Evolutionary conservation across 2,888 invertebrate genomes (phyloP).

Genomic region (Pammene aurita): DNA sequence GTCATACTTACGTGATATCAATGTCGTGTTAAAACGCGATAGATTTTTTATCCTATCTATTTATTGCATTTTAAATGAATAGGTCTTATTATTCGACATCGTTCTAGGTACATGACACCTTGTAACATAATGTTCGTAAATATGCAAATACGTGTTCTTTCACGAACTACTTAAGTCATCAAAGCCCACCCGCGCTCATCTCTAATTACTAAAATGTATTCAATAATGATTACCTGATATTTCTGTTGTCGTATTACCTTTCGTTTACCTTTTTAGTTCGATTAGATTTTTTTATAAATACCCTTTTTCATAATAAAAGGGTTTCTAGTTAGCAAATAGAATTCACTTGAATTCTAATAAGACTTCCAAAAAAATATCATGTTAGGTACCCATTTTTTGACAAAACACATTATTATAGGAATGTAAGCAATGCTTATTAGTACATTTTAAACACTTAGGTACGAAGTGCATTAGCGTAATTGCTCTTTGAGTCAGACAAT

Average conservation of each 20-base stretch:
- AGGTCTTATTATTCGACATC: neutral
- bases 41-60: neutral
- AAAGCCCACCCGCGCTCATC: conserved; percentile 75
- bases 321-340: conserved; percentile 17
- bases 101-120: conserved; percentile 14
- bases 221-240: conserved; percentile 6
- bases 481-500: conserved; percentile 61
- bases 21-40: neutral
- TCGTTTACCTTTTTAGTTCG: neutral
- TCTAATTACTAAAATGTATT: conserved; percentile 39
- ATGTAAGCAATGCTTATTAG: conserved; percentile 29
- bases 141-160: conserved; percentile 2
- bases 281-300: neutral
- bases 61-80: neutral
- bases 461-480: conserved; percentile 60
- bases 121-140: neutral
- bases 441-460: conserved; percentile 45
- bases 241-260: neutral
- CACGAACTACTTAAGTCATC: conserved; percentile 44
- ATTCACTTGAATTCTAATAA: conserved; percentile 33
- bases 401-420: conserved; percentile 25
- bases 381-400: neutral
- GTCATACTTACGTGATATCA: neutral
- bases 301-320: neutral
- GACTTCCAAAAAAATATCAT: conserved; percentile 1